Conservation (phyloP, 2,797 vertebrate species). For the Sebastes cheni region DNA sequence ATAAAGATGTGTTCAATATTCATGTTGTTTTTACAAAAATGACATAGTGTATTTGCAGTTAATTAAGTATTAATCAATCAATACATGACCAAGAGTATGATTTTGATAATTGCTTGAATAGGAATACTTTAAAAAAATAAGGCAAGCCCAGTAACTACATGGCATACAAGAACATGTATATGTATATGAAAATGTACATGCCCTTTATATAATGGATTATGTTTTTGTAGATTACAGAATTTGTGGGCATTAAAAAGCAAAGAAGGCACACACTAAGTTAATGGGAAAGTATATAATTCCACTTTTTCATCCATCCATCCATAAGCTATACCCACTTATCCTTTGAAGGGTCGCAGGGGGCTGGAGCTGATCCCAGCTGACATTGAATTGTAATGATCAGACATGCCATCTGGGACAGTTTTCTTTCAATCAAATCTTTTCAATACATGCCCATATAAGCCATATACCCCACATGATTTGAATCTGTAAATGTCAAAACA, state of each 20-base stretch:
- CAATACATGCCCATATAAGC: background rate
- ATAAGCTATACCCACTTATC: background rate
- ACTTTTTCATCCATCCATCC: background rate
- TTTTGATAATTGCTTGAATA: background rate
- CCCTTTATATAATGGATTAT: background rate
- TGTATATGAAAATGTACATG: too few relatives aligned
- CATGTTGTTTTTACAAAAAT: background rate
- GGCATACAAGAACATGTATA: too few relatives aligned
- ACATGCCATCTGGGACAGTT: background rate
- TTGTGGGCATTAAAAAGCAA: background rate
- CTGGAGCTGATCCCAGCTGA: background rate
- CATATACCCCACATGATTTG: background rate
- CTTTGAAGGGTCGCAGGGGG: background rate
- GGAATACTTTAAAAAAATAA: background rate
- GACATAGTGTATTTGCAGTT: background rate
- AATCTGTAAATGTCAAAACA: slow-evolving; percentile 1
- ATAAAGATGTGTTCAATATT: background rate
- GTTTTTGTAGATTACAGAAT: background rate
- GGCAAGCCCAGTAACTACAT: background rate
- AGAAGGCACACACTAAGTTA: background rate
- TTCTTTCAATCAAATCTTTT: background rate
- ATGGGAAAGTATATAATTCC: background rate
- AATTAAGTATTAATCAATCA: background rate
- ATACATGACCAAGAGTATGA: background rate
- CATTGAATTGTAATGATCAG: background rate